Evolutionary conservation across 2,888 invertebrate species (phyloP).

Genomic region (Morpho deidamia): DNA sequence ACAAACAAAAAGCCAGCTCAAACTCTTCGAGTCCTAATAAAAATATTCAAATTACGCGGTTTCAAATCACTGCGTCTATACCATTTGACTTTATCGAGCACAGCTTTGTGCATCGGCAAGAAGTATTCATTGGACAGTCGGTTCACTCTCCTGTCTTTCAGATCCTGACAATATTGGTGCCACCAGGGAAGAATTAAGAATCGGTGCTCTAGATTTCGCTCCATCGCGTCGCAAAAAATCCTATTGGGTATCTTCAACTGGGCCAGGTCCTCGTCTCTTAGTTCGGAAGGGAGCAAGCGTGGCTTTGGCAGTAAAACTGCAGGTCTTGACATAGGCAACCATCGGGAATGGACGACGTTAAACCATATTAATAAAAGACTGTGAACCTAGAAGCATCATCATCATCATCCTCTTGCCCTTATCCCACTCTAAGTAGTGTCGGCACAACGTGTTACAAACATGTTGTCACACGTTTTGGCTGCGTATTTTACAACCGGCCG

Average conservation of each 20-base stretch:
- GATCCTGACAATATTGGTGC: constrained; percentile 39
- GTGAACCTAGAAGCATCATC: too few relatives aligned
- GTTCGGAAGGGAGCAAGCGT: background rate
- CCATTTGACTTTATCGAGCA: constrained; percentile 27
- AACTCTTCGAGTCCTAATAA: background rate
- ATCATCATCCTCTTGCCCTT: too few relatives aligned
- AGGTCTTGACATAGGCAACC: background rate
- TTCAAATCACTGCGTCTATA: constrained; percentile 20
- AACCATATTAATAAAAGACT: background rate
- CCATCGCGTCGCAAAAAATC: constrained; percentile 38
- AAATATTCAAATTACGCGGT: background rate
- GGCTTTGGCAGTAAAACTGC: background rate
- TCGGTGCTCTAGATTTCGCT: constrained; percentile 24
- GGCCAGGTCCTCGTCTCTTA: constrained; percentile 2
- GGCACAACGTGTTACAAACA: too few relatives aligned
- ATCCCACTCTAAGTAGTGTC: too few relatives aligned
- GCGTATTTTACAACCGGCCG: too few relatives aligned
- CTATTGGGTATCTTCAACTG: constrained; percentile 35
- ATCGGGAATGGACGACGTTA: background rate
- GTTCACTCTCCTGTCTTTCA: constrained; percentile 28
- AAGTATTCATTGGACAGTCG: constrained; percentile 3
- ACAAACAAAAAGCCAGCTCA: background rate
- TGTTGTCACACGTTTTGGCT: too few relatives aligned
- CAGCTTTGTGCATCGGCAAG: constrained; percentile 26
- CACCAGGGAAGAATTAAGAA: constrained; percentile 48